phyloP scores from a whole-genome alignment of 1,140 invertebrate genomes.

The Leguminivora glycinivorella region DNA sequence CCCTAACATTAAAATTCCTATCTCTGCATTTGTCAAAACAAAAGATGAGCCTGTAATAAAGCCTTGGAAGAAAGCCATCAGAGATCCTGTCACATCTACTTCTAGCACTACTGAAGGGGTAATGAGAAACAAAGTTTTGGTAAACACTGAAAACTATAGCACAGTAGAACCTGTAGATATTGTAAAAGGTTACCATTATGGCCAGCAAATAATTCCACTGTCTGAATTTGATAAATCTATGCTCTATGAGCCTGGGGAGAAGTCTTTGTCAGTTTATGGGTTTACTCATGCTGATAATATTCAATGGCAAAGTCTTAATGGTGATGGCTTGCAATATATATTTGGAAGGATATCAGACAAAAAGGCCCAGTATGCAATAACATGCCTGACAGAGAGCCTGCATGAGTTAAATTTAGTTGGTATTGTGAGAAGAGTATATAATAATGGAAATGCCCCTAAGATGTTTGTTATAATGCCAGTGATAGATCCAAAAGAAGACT shows the following conservation, averaged over 20 bases:
- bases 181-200: constrained; percentile 67
- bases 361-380: constrained; percentile 67
- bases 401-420: constrained; percentile 63
- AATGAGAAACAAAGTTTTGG: constrained; percentile 47
- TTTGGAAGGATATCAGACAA: constrained; percentile 67
- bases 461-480: constrained; percentile 74
- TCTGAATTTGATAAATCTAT: constrained; percentile 62
- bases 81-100: constrained; percentile 56
- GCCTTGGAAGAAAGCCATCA: constrained; percentile 58
- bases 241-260: constrained; percentile 68
- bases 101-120: constrained; percentile 55
- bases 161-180: constrained; percentile 47
- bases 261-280: constrained; percentile 66
- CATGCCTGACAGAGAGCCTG: constrained; percentile 62
- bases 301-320: constrained; percentile 67
- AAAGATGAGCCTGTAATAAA: constrained; percentile 65
- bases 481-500: constrained; percentile 61
- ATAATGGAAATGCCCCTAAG: constrained; percentile 67
- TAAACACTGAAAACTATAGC: constrained; percentile 62
- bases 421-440: constrained; percentile 68
- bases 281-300: constrained; percentile 68
- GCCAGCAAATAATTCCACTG: constrained; percentile 67
- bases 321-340: constrained; percentile 68
- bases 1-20: constrained; percentile 71
- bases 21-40: constrained; percentile 64